These are phyloP conservation scores for Euplagia quadripunctaria DNA, from an alignment of 2,888 invertebrate species.

Conservation along the genomic window DNA sequence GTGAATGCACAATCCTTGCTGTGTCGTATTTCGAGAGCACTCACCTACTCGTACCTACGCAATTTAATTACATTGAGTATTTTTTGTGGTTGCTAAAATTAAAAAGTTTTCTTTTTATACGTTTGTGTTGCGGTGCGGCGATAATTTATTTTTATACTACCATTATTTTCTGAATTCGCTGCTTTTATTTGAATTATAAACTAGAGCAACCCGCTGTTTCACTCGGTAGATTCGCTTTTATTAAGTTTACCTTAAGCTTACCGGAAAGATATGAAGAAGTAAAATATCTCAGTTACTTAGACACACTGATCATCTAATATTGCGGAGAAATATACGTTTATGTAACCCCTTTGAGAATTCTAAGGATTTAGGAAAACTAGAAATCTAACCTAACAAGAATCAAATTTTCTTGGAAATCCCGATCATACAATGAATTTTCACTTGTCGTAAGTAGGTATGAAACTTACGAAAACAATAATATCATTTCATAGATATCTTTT, in stretches of 20 bases:
- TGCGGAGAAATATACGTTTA: background rate
- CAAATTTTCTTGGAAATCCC: background rate
- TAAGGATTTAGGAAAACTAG: background rate
- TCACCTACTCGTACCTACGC: constrained; percentile 17
- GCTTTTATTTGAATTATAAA: constrained; percentile 44
- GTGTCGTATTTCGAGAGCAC: constrained; percentile 31
- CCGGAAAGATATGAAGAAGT: constrained; percentile 11
- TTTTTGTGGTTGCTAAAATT: constrained; percentile 44
- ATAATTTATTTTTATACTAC: constrained; percentile 44
- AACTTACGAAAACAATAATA: constrained; percentile 1
- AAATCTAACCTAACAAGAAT: background rate
- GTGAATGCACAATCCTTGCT: constrained; percentile 40
- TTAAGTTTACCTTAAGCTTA: constrained; percentile 16
- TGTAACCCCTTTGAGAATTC: background rate
- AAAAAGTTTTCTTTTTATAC: constrained; percentile 39
- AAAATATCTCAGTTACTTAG: constrained; percentile 6
- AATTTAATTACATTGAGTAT: constrained; percentile 43
- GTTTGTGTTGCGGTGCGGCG: constrained; percentile 32
- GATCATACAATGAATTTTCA: background rate
- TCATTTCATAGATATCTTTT: constrained; percentile 3
- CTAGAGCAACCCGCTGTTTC: constrained; percentile 24
- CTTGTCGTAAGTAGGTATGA: background rate
- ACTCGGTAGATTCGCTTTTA: constrained; percentile 29
- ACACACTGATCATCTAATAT: background rate
- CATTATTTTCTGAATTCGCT: constrained; percentile 39